Evolutionary conservation across 2,888 invertebrate species (phyloP), one percentile per base, ranked within the genome.

Genomic region (Archips crataeganus): DNA sequence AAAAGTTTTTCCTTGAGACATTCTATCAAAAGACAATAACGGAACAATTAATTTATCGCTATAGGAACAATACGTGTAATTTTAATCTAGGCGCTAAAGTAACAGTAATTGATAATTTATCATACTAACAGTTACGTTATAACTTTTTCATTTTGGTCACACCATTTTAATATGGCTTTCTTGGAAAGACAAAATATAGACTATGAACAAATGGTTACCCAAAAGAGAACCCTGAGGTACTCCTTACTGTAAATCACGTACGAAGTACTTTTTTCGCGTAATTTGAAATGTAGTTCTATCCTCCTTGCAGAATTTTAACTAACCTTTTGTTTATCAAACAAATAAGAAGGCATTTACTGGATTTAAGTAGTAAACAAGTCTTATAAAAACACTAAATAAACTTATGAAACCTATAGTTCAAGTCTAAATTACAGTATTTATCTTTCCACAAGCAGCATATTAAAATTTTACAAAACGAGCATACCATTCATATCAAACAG

Each of bases 91-190:
- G 63, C 63, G 57, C 67, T 71, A 72, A 75, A 67, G 54, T 75
- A 74, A 71, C 68, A 74, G 70, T 59, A 75, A 62, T 77, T 81
- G 81, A 81, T 81, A 81, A 81, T 81, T 80, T 81, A 91, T 91
- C 90, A 89, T 90, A 91, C 90, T 80, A 81, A 74, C 65, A 84
- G 84, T 88, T 85, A 87, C 82, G 81, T 82, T 78, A 49, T 76
- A 77, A 76, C 74, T 71, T 75, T 73, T 39, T 73, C 54, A 57
- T 70, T 64, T 73, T 45, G n/a, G 45, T 57, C 73, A 72, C 78
- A 71, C 71, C 77, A 78, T 78, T 79, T 79, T 72, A 80, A 83
- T 79, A 82, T 78, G 79, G 77, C 57, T 65, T 67, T 70, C 57
- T 66, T 62, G 54, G 54, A 70, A 70, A 64, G 32, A 47, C n/a